Evolutionary conservation across 2,888 invertebrate species (phyloP), one percentile per base, ranked within the genome.

Genomic region (Pyrocoelia pectoralis): DNA sequence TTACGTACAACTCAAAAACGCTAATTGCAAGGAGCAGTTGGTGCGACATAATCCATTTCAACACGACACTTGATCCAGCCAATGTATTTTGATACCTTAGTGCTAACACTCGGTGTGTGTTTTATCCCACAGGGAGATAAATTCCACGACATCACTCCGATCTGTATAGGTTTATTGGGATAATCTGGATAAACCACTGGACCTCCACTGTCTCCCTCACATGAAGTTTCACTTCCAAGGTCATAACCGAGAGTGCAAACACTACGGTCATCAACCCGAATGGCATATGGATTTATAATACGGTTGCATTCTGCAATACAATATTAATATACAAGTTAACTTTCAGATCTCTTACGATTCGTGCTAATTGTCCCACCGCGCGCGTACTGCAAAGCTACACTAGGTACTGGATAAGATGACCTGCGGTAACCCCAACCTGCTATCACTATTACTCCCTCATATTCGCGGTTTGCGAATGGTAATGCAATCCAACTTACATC

Each of bases 141-240:
- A 46, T 46, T 18, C 15, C 17, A 46, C 9, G 46, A 46, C 15
- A 46, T 46, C 14, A 46, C 17, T 8, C 46, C 46, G 2, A 33
- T 33, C n/a, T 8, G 10, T 3, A 33, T n/a, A 2, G 33, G 33
- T n/a, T n/a, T n/a, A n/a, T 33, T 33, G n/a, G 9, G 10, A 10
- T 17, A 3, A 6, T n/a, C 10, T 1, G 5, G n/a, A 8, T 15
- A 10, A 3, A 46, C 10, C 17, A 46, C 9, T 1, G 46, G 46
- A 17, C 46, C 46, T 10, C 46, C 46, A n/a, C 46, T 46, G 46
- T 46, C 46, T 9, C 46, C 46, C 6, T 46, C n/a, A 17, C 46
- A 46, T 2, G 46, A 17, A 17, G 46, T 46, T 46, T 46, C 46
- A 17, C 8, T 18, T 17, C 17, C 17, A 17, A 10, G 3, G 5